Evolutionary conservation across 2,797 vertebrate species (phyloP).

Genomic region (Melanotaenia boesemani): DNA sequence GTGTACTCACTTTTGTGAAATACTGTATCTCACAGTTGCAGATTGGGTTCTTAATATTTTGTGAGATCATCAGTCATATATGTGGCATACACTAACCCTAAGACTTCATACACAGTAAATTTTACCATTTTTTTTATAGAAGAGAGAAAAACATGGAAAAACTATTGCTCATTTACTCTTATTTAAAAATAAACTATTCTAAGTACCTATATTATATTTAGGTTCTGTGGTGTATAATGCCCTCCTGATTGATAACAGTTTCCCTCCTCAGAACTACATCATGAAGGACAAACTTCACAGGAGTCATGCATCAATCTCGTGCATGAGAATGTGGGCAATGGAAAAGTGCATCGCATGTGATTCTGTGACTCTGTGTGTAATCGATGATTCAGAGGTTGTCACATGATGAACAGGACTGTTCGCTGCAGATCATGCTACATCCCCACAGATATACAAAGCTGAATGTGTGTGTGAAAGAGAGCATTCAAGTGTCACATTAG

Average conservation of each 20-base stretch:
- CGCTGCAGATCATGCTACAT: not conserved
- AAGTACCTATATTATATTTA: not conserved
- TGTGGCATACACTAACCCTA: not conserved
- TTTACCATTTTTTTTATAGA: not conserved
- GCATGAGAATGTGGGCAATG: not conserved
- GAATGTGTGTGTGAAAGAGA: not conserved
- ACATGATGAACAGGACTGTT: not conserved
- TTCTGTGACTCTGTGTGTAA: not conserved
- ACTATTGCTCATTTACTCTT: not conserved
- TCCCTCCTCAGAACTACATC: not conserved
- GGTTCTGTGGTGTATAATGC: not conserved
- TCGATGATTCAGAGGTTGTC: not conserved
- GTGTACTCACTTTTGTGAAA: too few species aligned
- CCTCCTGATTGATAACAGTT: too few species aligned
- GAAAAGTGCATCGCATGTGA: not conserved
- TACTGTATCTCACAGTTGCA: not conserved
- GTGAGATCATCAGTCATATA: not conserved
- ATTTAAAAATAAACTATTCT: not conserved
- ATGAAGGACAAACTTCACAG: not conserved
- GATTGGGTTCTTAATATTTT: not conserved
- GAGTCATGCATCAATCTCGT: not conserved
- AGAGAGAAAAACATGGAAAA: not conserved
- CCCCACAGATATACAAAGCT: not conserved
- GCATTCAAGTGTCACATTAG: not conserved
- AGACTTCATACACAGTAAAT: not conserved